Percentiles rank a stretch among this genome's conserved stretches.
These are phyloP conservation scores for Malaclemys terrapin DNA, from an alignment of 2,113 vertebrate species.

Conservation along the genomic window DNA sequence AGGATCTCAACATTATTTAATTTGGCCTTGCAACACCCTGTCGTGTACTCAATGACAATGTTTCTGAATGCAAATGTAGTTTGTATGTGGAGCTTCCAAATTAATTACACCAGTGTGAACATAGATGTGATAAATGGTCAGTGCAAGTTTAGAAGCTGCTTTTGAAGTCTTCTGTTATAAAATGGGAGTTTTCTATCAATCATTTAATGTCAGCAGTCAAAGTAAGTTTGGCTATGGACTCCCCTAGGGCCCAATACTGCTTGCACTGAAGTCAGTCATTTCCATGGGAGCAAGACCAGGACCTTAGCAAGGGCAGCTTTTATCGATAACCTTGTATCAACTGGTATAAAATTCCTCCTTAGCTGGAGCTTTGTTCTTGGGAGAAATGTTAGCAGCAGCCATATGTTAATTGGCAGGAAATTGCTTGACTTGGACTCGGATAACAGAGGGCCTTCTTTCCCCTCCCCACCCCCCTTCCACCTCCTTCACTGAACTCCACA, in stretches of 20 bases:
- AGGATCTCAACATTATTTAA: neutral
- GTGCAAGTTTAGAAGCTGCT: neutral
- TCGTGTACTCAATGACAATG: neutral
- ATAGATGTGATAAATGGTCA: neutral
- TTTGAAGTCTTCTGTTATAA: constrained; percentile 34
- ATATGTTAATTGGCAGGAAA: constrained; percentile 74
- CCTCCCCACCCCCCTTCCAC: neutral
- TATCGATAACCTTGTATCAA: constrained; percentile 25
- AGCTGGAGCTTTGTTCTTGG: constrained; percentile 48
- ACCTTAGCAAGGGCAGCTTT: constrained; percentile 11
- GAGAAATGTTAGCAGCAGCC: constrained; percentile 69
- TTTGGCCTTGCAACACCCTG: neutral
- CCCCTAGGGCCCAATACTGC: fast-evolving
- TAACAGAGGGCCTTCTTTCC: neutral
- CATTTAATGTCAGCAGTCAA: neutral
- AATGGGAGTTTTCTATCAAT: constrained; percentile 53
- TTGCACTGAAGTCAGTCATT: fast-evolving
- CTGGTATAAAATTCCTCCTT: constrained; percentile 1
- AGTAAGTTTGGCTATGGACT: neutral
- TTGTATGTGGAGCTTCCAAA: fast-evolving
- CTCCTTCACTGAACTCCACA: neutral
- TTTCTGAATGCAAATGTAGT: fast-evolving
- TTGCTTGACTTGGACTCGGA: constrained; percentile 42
- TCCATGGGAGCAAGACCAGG: fast-evolving
- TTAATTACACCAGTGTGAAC: fast-evolving